Evolutionary conservation across 2,888 invertebrate genomes (phyloP).

Genomic region (Lypha dubia): DNA sequence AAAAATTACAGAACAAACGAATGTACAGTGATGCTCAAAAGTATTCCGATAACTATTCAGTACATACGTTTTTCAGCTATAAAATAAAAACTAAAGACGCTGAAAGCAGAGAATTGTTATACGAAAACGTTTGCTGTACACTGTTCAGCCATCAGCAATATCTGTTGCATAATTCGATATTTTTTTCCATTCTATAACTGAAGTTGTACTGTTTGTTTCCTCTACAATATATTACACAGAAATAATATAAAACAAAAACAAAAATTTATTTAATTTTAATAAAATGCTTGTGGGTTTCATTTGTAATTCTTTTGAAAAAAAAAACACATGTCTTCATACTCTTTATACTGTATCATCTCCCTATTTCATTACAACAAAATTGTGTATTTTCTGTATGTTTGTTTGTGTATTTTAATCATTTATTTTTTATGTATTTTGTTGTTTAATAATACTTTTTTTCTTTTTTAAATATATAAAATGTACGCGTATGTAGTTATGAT

Average conservation of each 20-base stretch:
- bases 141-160: conserved; percentile 4
- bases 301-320: conserved; percentile 34
- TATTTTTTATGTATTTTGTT: conserved; percentile 30
- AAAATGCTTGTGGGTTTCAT: conserved; percentile 74
- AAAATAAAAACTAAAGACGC: no score
- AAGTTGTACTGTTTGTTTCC: conserved; percentile 38
- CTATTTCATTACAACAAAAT: conserved; percentile 49
- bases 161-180: not conserved
- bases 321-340: conserved; percentile 31
- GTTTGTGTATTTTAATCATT: conserved; percentile 40
- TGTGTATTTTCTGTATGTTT: conserved; percentile 40
- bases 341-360: conserved; percentile 44
- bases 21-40: not conserved
- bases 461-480: conserved; percentile 39
- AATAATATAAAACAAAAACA: not conserved
- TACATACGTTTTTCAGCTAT: no score
- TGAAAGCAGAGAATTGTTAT: no score
- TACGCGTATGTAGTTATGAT: conserved; percentile 73
- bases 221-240: conserved; percentile 13
- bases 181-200: conserved; percentile 18
- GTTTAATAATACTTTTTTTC: conserved; percentile 18
- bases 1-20: not conserved
- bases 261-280: conserved; percentile 35
- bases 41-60: not conserved
- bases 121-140: conserved; percentile 15